These are phyloP conservation scores for Bugulina stolonifera DNA, from an alignment of 2,888 invertebrate species.

Conservation along the genomic window DNA sequence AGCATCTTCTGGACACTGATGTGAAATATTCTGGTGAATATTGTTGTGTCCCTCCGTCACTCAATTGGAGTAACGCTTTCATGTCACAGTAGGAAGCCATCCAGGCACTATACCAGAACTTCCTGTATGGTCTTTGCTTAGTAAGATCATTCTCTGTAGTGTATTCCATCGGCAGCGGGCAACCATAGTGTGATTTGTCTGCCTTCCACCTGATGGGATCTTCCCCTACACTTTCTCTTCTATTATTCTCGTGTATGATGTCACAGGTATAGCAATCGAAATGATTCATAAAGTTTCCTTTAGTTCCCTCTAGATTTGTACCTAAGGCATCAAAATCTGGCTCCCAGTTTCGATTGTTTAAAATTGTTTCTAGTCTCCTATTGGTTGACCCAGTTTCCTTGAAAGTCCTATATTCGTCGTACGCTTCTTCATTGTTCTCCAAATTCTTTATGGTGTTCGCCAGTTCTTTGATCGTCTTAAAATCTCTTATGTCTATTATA, in stretches of 20 bases:
- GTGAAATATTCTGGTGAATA: background rate
- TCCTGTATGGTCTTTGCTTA: background rate
- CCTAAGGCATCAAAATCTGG: slow-evolving; percentile 41
- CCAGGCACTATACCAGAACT: slow-evolving; percentile 18
- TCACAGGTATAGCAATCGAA: slow-evolving; percentile 72
- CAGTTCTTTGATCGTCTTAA: slow-evolving; percentile 60
- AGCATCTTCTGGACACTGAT: background rate
- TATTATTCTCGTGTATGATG: slow-evolving; percentile 54
- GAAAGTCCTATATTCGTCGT: slow-evolving; percentile 65
- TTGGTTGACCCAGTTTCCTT: slow-evolving; percentile 58
- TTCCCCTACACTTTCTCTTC: slow-evolving; percentile 34
- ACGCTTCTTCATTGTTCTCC: slow-evolving; percentile 60
- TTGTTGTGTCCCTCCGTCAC: background rate
- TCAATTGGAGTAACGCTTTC: background rate
- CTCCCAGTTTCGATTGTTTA: slow-evolving; percentile 55
- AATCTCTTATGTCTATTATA: slow-evolving; percentile 66
- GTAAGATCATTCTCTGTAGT: slow-evolving; percentile 29
- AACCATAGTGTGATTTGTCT: slow-evolving; percentile 55
- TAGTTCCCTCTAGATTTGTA: slow-evolving; percentile 29
- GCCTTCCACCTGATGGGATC: slow-evolving; percentile 33
- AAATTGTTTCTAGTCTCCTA: slow-evolving; percentile 54
- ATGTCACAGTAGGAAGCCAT: slow-evolving; percentile 21
- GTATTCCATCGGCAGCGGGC: slow-evolving; percentile 54
- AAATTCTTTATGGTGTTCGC: slow-evolving; percentile 60
- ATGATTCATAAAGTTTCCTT: slow-evolving; percentile 57